Conservation (phyloP, 2,888 invertebrate genomes). For the Gortyna flavago region DNA sequence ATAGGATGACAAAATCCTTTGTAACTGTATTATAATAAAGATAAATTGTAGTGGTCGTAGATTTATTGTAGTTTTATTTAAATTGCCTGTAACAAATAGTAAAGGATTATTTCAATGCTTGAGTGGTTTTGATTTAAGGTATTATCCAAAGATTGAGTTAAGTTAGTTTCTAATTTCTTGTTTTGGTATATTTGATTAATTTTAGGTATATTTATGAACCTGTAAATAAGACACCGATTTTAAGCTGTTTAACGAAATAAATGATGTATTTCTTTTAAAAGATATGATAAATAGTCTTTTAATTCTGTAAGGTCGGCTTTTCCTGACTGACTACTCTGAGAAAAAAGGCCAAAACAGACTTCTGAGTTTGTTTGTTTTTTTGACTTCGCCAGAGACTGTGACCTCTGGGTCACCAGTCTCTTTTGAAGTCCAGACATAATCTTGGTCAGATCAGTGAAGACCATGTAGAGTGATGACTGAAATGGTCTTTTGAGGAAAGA, state of each 20-base stretch:
- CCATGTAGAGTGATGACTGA: neutral
- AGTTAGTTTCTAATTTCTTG: neutral
- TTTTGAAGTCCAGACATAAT: neutral
- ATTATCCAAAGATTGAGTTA: neutral
- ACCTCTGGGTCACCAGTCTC: too few relatives aligned
- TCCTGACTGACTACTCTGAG: too few relatives aligned
- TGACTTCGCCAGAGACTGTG: too few relatives aligned
- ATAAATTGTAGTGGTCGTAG: constrained; percentile 72
- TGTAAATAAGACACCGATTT: neutral
- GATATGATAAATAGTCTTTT: too few relatives aligned
- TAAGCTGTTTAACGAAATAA: neutral
- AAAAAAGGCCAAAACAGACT: too few relatives aligned
- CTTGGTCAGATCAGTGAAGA: neutral
- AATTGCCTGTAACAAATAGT: constrained; percentile 64
- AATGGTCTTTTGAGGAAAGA: neutral
- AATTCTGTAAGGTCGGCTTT: too few relatives aligned
- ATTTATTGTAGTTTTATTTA: constrained; percentile 73
- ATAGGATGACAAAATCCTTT: constrained; percentile 54
- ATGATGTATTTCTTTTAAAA: neutral
- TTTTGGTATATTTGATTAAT: neutral
- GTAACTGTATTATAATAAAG: constrained; percentile 76
- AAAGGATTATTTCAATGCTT: constrained; percentile 51
- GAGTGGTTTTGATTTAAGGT: constrained; percentile 6
- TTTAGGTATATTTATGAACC: neutral
- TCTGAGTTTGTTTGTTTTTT: too few relatives aligned